phyloP scores from a whole-genome alignment of 1,140 invertebrate genomes.

The Galleria mellonella region DNA sequence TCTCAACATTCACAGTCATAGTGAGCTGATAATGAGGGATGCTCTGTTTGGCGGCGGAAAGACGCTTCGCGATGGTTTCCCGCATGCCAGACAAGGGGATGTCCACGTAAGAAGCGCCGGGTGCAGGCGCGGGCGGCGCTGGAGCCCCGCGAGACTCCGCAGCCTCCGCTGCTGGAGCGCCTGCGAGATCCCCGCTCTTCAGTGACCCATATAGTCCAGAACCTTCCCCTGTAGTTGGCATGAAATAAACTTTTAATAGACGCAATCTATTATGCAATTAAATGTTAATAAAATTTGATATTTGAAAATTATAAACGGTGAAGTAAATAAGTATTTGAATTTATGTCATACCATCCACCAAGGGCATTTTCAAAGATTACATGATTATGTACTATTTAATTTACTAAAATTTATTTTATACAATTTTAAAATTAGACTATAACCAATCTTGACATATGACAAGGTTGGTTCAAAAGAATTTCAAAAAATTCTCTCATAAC shows the following conservation, averaged over 20 bases:
- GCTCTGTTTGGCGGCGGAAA: slow-evolving; percentile 92
- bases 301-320: too few species aligned
- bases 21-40: slow-evolving; percentile 99
- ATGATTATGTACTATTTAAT: too few species aligned
- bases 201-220: slow-evolving; percentile 93
- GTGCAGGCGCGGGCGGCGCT: slow-evolving; percentile 40
- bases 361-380: neutral
- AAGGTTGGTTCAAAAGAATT: too few species aligned
- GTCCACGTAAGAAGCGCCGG: slow-evolving; percentile 80
- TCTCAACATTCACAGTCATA: slow-evolving; percentile 91
- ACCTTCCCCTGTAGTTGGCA: slow-evolving; percentile 78
- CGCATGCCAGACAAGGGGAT: slow-evolving; percentile 92
- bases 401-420: too few species aligned
- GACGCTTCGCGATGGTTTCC: slow-evolving; percentile 91
- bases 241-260: slow-evolving; percentile 11
- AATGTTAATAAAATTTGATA: neutral
- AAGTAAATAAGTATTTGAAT: neutral
- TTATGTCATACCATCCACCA: slow-evolving; percentile 2
- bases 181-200: slow-evolving; percentile 87
- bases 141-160: slow-evolving; percentile 35
- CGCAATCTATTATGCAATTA: neutral
- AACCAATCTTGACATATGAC: too few species aligned
- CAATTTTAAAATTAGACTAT: too few species aligned
- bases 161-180: slow-evolving; percentile 55
- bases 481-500: too few species aligned